Percentiles rank a stretch among this genome's conserved stretches.
These are phyloP conservation scores for Nyctalus aviator DNA, from an alignment of 2,797 vertebrate species.

Conservation along the genomic window DNA sequence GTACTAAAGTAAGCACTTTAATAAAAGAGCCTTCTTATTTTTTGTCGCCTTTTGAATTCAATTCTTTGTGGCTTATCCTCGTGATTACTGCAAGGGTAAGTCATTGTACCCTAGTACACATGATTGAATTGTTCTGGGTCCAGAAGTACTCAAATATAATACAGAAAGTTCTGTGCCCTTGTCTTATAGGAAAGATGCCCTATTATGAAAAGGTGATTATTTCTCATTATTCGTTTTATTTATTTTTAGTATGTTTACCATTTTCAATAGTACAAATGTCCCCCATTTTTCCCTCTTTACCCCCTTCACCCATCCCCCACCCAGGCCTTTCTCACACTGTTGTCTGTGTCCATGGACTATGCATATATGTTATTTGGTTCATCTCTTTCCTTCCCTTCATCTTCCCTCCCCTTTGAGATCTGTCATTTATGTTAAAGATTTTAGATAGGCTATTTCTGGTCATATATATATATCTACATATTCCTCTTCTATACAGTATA, in stretches of 20 bases:
- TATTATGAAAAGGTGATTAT: conserved; percentile 17
- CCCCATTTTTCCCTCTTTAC: background rate
- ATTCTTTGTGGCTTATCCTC: conserved; percentile 52
- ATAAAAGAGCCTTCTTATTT: conserved; percentile 52
- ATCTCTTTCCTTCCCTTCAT: background rate
- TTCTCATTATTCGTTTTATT: background rate
- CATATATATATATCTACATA: background rate
- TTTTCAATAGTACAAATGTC: background rate
- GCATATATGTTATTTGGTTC: background rate
- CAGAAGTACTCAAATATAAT: conserved; percentile 39
- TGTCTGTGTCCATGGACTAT: background rate
- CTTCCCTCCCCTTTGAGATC: background rate
- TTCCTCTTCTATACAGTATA: background rate
- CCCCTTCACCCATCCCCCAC: background rate
- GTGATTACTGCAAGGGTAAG: conserved; percentile 60
- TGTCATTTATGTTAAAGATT: background rate
- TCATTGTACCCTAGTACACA: conserved; percentile 6
- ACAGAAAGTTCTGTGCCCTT: conserved; percentile 13
- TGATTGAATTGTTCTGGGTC: conserved; percentile 50
- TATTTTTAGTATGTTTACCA: background rate
- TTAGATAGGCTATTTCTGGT: background rate
- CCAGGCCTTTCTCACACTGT: background rate
- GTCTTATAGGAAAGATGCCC: background rate
- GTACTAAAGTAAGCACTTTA: conserved; percentile 63
- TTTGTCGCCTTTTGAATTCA: conserved; percentile 54